Base-by-base conservation (phyloP, 2,113 vertebrate species). In the Aphyosemion australe region DNA sequence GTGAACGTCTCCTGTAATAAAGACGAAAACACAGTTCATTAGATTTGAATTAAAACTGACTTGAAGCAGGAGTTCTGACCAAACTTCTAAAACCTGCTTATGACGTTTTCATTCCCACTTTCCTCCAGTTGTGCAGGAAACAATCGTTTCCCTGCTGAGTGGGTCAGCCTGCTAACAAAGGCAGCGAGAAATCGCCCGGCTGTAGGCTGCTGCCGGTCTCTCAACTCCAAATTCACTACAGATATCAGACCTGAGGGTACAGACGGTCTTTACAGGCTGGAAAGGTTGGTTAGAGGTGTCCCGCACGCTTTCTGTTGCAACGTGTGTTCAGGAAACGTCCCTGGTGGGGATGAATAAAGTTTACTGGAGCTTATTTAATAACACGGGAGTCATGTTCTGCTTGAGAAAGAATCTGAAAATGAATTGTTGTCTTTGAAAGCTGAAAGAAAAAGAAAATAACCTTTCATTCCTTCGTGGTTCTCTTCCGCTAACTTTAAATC, bases 401-500 rank as follows among this genome's bases (percentile, higher is more conserved):
- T 15, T 15, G 8, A 53, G 6, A 16, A 53, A 53, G 20, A 43
- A 11, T 48, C 12, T 1, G 11, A 3, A n/a, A 32, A 48, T 7
- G 18, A 69, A 12, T 20, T 5, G 41, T 41, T 20, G 42, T 20
- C 43, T 21, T 26, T 26, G 26, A 59, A 46, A 19, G 2, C 16
- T 12, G 21, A 16, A 51, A 21, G 8, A 15, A 64, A 13, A 16
- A 26, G 12, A 52, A n/a, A 16, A 87, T 93, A 92, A 91, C 93
- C 91, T 94, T 94, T 94, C 91, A 94, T 92, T 91, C 83, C 92
- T 94, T 92, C 90, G 94, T 37, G 34, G 9, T 37, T 37, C 7
- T 42, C 11, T 42, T 42, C 41, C 4, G 11, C 94, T 94, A 95
- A 95, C 92, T 95, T 94, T 94, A 92, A 92, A 91, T 84, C 88